Conservation (phyloP, 2,113 vertebrate species). For the Cettia cetti region DNA sequence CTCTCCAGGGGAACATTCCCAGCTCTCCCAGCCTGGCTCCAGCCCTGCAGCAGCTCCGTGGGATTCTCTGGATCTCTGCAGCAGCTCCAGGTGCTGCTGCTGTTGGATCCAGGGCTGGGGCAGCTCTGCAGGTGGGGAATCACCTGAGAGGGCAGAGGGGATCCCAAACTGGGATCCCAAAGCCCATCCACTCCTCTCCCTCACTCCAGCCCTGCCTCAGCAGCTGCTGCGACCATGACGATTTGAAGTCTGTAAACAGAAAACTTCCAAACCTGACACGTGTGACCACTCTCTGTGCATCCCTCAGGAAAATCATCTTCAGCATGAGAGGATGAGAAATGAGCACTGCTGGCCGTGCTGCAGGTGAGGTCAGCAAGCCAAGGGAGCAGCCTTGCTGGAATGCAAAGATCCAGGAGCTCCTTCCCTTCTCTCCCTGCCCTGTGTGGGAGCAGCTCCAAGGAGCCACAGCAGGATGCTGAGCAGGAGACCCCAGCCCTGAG, state of each 20-base stretch:
- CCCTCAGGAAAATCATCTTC: background rate
- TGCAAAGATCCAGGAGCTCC: background rate
- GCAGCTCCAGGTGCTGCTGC: background rate
- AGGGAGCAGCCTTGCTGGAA: background rate
- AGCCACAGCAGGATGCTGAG: rapidly evolving
- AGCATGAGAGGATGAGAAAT: rapidly evolving
- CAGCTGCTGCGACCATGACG: rapidly evolving
- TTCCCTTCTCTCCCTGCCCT: rapidly evolving
- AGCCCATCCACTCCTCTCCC: no score
- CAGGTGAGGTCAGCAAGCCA: rapidly evolving
- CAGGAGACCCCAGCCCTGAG: background rate
- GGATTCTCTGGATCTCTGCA: no score
- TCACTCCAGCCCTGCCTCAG: background rate
- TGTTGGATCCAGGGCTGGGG: background rate
- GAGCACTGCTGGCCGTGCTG: rapidly evolving
- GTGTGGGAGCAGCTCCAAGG: background rate
- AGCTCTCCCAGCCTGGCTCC: no score
- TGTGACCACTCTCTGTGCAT: rapidly evolving
- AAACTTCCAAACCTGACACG: background rate
- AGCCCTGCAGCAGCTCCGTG: no score
- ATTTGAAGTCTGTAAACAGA: background rate
- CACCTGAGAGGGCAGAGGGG: background rate
- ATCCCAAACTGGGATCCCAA: no score
- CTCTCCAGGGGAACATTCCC: no score
- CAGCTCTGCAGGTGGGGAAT: background rate